A percentile compares a stretch with the other conserved stretches of the same genome.
These are phyloP conservation scores for Styela clava DNA, from an alignment of 23 tunicate genomes.

Conservation along the genomic window DNA sequence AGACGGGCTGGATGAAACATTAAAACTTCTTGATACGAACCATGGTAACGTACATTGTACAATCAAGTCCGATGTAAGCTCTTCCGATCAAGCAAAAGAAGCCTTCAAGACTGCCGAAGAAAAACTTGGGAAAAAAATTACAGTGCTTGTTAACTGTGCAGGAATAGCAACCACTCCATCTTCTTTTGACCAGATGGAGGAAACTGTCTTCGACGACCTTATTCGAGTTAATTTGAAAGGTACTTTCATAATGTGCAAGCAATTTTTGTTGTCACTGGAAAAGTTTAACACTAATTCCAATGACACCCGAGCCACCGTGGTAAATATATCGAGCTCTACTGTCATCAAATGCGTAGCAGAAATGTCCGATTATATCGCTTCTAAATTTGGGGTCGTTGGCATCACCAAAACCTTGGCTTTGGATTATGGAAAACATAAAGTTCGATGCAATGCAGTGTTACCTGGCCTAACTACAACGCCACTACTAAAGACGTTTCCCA, in stretches of 20 bases:
- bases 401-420: conserved; percentile 71
- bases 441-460: conserved; percentile 64
- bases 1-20: background rate
- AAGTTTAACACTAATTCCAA: background rate
- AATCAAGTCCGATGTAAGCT: conserved; percentile 5
- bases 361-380: conserved; percentile 51
- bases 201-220: conserved; percentile 5
- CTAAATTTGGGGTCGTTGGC: conserved; percentile 72
- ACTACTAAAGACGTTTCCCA: conserved; percentile 1
- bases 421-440: conserved; percentile 35
- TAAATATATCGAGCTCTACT: conserved; percentile 63
- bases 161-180: too few relatives aligned
- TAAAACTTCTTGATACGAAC: background rate
- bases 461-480: conserved; percentile 55
- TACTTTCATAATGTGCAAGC: conserved; percentile 53
- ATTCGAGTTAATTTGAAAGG: conserved; percentile 26
- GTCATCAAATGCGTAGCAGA: conserved; percentile 17
- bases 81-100: background rate
- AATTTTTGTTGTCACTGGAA: conserved; percentile 1
- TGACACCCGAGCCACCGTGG: conserved; percentile 10
- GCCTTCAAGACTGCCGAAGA: background rate
- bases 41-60: background rate
- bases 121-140: conserved; percentile 9
- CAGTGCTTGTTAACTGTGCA: conserved; percentile 42
- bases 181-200: conserved; percentile 1